phyloP scores from a whole-genome alignment of 2,113 vertebrate species.

The Pimephales promelas region DNA sequence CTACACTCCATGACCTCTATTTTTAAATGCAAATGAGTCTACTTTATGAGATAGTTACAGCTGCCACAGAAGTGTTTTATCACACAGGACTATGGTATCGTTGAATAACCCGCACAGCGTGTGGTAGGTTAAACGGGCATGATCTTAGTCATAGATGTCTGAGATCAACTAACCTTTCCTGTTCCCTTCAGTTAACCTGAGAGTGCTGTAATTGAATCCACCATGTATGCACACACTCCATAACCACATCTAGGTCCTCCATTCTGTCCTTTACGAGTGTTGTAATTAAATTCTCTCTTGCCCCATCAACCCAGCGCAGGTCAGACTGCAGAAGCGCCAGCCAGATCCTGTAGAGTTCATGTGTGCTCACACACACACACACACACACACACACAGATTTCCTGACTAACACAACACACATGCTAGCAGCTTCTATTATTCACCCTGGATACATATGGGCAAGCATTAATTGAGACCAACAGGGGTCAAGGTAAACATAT shows the following conservation, averaged over 20 bases:
- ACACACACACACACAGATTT: conserved; percentile 5
- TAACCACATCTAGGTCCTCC: not conserved
- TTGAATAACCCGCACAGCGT: conserved; percentile 3
- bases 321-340: not conserved
- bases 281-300: conserved; percentile 25
- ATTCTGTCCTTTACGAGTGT: conserved; percentile 13
- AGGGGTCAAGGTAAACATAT: conserved; percentile 52
- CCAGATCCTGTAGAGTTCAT: conserved; percentile 33
- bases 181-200: conserved; percentile 38
- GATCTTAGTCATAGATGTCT: conserved; percentile 34
- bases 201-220: conserved; percentile 48
- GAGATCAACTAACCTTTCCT: not conserved
- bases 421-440: conserved; percentile 27
- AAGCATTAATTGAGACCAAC: conserved; percentile 43
- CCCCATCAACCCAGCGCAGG: conserved; percentile 4
- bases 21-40: conserved; percentile 43
- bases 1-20: conserved; percentile 11
- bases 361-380: not conserved
- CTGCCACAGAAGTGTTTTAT: not conserved
- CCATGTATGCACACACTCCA: conserved; percentile 10
- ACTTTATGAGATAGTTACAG: conserved; percentile 22
- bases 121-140: conserved; percentile 29
- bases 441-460: conserved; percentile 42
- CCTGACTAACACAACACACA: conserved; percentile 24
- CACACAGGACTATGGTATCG: not conserved